Base-by-base conservation (phyloP, 2,888 invertebrate genomes). In the Tetragonisca angustula region DNA sequence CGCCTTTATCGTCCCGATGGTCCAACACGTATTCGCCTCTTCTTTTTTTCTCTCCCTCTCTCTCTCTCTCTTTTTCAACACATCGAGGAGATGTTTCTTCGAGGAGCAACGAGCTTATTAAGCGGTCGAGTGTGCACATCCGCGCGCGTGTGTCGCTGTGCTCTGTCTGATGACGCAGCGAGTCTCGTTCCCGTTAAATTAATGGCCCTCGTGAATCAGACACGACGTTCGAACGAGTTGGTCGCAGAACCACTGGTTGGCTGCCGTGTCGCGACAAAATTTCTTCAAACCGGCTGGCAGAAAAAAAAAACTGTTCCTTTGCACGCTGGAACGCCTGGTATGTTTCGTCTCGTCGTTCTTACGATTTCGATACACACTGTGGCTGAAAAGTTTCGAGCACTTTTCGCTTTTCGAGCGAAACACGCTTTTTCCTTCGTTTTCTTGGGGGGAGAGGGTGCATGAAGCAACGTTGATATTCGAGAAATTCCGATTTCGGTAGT, bases 161-260 rank as follows among this genome's bases (percentile, higher is more conserved):
- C 79, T 84, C 74, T 77, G 81, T 81, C 83, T 69, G 79, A 49
- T 56, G 75, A 76, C 86, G 78, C 74, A 75, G 75, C 78, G 76
- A 52, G 67, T 54, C 82, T 80, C 71, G 77, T 81, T 85, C 50
- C 87, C 52, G 67, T 83, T 82, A 86, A 90, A 89, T 88, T 88
- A 87, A 90, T 88, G 86, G 81, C 32, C 69, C 90, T 88, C 88
- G 36, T 88, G 87, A 81, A 84, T 90, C 90, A 88, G 84, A 69
- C 87, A 27, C 79, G 84, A 80, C 79, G 76, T 72, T 69, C 73
- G 64, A 54, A 32, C 32, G 68, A 32, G 49, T 36, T 74, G 74
- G 62, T 72, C 69, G 54, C 65, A 64, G 56, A 80, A 80, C 88
- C 43, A 82, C 81, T 27, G 70, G 43, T 43, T 43, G 43, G 43